Evolutionary conservation across 2,888 invertebrate genomes (phyloP), one percentile per base, ranked within the genome.

Genomic region (Myopa testacea): DNA sequence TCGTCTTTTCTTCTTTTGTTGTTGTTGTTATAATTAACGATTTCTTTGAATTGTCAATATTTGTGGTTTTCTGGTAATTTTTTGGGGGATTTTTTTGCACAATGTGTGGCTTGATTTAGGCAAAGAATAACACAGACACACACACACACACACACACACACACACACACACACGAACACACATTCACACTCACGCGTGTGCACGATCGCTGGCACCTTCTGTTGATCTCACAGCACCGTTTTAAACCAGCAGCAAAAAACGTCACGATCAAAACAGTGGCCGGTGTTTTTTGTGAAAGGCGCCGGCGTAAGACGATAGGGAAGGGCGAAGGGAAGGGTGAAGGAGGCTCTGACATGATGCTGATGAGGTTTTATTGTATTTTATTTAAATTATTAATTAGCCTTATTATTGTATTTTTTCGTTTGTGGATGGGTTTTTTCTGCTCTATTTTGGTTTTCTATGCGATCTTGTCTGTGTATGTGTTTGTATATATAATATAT

Each of bases 61-160:
- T 55, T 55, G 5, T n/a, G 55, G 55, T 37, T 40, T 40, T n/a
- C n/a, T 40, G 40, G 67, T 34, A 37, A 55, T 34, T 52, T 55
- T 71, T 38, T n/a, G 5, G 70, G 71, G 71, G 71, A 4, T 19
- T 71, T 71, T 71, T 71, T 71, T 34, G 40, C 45, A 6, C 38
- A 14, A 45, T 69, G 37, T 68, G 12, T 50, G 5, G 14, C 37
- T 50, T 12, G 19, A 34, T 45, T 45, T 45, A 45, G 7, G 45
- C 45, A 45, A 45, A 1, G 45, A 45, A 45, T 45, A 45, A 45
- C 45, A 45, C 45, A 3, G 2, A 45, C 45, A 45, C 4, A 45
- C 10, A 6, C 7, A 45, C 45, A 26, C 26, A 26, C 58, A n/a
- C 58, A 58, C 58, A 58, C 12, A 58, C 58, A 67, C 67, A 38